These are phyloP conservation scores for Drosophila subsilvestris DNA, from an alignment of 2,888 invertebrate genomes.

Conservation along the genomic window DNA sequence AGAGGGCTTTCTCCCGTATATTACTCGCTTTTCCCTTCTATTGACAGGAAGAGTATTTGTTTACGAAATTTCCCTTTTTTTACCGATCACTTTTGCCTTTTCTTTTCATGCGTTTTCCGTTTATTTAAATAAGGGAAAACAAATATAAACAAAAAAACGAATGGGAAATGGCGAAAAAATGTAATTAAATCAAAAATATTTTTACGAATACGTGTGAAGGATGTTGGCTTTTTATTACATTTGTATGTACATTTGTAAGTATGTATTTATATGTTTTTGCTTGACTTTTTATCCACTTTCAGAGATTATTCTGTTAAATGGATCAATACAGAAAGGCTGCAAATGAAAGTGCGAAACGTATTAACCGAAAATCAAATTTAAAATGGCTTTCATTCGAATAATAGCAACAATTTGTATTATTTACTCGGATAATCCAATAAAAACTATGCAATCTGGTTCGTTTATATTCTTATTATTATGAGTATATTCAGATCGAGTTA, in stretches of 20 bases:
- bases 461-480: not conserved
- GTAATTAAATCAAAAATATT: conserved; percentile 68
- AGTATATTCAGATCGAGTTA: not conserved
- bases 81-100: conserved; percentile 16
- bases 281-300: conserved; percentile 12
- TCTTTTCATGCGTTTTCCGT: conserved; percentile 44
- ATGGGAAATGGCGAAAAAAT: conserved; percentile 39
- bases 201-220: conserved; percentile 10
- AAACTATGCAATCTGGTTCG: not conserved
- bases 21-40: conserved; percentile 19
- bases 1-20: conserved; percentile 12
- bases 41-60: conserved; percentile 29
- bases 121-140: conserved; percentile 48
- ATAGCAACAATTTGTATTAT: too few relatives aligned
- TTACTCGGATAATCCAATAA: not conserved
- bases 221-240: conserved; percentile 44
- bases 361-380: too few relatives aligned
- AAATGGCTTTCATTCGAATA: too few relatives aligned
- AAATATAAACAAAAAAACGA: conserved; percentile 2
- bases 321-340: not conserved
- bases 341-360: too few relatives aligned
- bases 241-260: too few relatives aligned
- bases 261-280: conserved; percentile 2
- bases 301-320: not conserved
- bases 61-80: conserved; percentile 26